Conservation (phyloP, 2,113 vertebrate species). For the Poecilia latipinna region DNA sequence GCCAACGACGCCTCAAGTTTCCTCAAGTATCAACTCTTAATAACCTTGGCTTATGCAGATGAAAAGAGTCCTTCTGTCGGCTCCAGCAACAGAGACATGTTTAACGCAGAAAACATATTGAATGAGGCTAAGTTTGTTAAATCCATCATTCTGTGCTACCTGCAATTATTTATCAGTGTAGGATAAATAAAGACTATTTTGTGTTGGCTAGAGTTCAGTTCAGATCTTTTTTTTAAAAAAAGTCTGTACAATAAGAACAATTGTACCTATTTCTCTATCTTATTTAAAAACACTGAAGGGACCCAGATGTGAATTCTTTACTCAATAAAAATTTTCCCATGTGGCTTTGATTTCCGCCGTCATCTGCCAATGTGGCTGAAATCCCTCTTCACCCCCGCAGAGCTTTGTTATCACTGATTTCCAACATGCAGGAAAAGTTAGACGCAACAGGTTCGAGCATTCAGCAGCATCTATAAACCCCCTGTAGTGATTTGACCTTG, state of each 20-base stretch:
- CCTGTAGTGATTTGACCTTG: neutral
- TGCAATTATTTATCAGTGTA: neutral
- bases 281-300: neutral
- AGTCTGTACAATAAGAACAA: neutral
- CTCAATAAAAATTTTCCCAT: neutral
- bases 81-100: conserved; percentile 22
- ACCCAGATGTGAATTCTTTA: neutral
- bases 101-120: neutral
- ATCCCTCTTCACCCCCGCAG: too few species aligned
- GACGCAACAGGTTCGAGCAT: neutral
- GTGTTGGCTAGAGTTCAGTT: neutral
- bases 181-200: neutral
- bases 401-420: too few species aligned
- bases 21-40: conserved; percentile 22
- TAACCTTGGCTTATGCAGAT: conserved; percentile 5
- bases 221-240: neutral
- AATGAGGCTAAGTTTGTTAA: neutral
- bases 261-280: neutral
- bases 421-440: neutral
- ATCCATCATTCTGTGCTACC: neutral
- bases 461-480: neutral
- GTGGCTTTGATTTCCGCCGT: neutral
- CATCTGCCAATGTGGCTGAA: neutral
- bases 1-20: conserved; percentile 27
- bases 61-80: neutral